These are phyloP conservation scores for Eudemis profundana DNA, from an alignment of 2,888 invertebrate genomes.

Conservation along the genomic window DNA sequence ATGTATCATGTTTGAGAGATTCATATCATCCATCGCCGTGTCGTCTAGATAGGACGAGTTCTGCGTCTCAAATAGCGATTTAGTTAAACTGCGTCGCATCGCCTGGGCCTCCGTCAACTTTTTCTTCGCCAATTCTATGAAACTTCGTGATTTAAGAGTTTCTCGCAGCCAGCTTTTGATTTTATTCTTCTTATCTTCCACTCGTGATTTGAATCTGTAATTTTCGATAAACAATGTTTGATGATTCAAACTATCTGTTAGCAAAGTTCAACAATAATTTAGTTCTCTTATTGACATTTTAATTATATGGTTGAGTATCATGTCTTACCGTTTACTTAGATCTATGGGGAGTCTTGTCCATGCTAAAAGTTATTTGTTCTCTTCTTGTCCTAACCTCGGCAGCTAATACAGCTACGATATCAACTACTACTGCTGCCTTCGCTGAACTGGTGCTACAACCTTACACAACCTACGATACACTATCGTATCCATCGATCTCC, in stretches of 20 bases:
- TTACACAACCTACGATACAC: neutral
- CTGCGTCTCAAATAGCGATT: slow-evolving; percentile 40
- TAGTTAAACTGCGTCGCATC: slow-evolving; percentile 52
- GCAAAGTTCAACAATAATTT: too few species aligned
- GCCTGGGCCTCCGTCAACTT: slow-evolving; percentile 67
- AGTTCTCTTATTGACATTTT: too few species aligned
- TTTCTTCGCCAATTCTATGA: slow-evolving; percentile 72
- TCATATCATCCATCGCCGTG: slow-evolving; percentile 69
- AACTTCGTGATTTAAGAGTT: slow-evolving; percentile 69
- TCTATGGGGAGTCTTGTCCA: too few species aligned
- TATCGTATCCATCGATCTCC: neutral
- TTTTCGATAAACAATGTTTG: neutral
- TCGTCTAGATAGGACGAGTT: slow-evolving; percentile 61
- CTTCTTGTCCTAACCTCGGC: too few species aligned
- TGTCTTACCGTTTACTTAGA: too few species aligned
- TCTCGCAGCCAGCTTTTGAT: slow-evolving; percentile 77
- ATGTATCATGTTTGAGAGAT: slow-evolving; percentile 70
- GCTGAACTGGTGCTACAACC: too few species aligned
- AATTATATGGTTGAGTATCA: too few species aligned
- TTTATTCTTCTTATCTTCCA: slow-evolving; percentile 77
- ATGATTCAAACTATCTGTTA: too few species aligned
- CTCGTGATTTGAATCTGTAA: slow-evolving; percentile 72
- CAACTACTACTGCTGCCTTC: too few species aligned
- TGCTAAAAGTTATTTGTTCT: too few species aligned
- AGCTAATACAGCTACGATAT: too few species aligned